phyloP scores from a whole-genome alignment of 2,797 vertebrate species.

The Denticeps clupeoides region DNA sequence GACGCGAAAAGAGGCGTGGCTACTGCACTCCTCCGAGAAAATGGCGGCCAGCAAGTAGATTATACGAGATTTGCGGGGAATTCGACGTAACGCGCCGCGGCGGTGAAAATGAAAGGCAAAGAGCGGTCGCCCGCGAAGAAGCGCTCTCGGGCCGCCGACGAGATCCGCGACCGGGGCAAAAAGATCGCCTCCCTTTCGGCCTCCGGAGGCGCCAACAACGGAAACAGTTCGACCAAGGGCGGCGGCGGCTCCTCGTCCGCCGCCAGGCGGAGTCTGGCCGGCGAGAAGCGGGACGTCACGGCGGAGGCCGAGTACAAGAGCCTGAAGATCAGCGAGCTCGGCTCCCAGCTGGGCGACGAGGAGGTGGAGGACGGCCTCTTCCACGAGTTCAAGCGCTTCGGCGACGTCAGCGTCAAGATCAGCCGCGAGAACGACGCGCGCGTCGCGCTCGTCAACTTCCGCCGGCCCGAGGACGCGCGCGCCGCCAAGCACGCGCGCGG shows the following conservation, averaged over 20 bases:
- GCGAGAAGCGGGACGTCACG: conserved; percentile 70
- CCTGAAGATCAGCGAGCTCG: conserved; percentile 91
- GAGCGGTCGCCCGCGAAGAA: conserved; percentile 93
- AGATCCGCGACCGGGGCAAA: conserved; percentile 78
- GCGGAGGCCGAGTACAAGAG: conserved; percentile 98
- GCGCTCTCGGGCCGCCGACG: conserved; percentile 85
- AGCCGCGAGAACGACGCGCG: conserved; percentile 85
- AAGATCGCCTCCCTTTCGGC: conserved; percentile 71
- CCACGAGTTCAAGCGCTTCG: conserved; percentile 95
- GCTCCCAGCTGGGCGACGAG: conserved; percentile 88
- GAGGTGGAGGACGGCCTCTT: conserved; percentile 96
- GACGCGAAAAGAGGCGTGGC: no score
- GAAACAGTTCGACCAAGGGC: conserved; percentile 58
- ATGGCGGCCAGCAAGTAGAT: no score
- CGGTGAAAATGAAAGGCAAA: conserved; percentile 83
- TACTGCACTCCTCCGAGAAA: no score
- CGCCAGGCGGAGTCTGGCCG: conserved; percentile 57
- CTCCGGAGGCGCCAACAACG: conserved; percentile 68
- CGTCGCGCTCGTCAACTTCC: conserved; percentile 91
- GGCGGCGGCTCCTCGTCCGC: conserved; percentile 59
- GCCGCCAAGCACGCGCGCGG: conserved; percentile 89
- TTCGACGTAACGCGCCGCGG: conserved; percentile 32
- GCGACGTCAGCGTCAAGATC: conserved; percentile 94
- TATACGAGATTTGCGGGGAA: conserved; percentile 7
- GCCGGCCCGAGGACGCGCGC: conserved; percentile 85